Conservation (phyloP, 2,797 vertebrate genomes). For the Zenarchopterus dispar region DNA sequence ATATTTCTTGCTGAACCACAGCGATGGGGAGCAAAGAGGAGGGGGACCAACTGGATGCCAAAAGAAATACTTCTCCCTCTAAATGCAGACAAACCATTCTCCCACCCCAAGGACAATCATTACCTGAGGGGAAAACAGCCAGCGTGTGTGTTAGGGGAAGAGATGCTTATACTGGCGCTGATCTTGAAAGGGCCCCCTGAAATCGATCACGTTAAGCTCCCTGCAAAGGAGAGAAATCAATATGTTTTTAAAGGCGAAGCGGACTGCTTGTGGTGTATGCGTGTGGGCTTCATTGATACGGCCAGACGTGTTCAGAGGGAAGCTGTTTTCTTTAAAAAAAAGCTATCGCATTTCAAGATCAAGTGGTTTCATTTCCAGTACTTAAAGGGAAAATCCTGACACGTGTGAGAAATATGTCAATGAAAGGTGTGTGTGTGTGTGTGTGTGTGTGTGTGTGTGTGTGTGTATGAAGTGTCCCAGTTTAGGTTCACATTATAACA, state of each 20-base stretch:
- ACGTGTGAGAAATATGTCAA: slow-evolving; percentile 40
- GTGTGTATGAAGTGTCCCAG: slow-evolving; percentile 15
- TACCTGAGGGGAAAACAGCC: slow-evolving; percentile 77
- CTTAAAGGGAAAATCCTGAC: slow-evolving; percentile 44
- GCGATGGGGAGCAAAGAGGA: slow-evolving; percentile 42
- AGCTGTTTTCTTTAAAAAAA: slow-evolving; percentile 57
- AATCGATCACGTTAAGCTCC: slow-evolving; percentile 85
- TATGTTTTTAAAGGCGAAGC: slow-evolving; percentile 85
- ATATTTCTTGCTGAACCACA: slow-evolving; percentile 58
- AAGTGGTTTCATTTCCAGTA: slow-evolving; percentile 64
- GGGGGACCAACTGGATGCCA: slow-evolving; percentile 55
- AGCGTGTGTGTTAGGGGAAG: slow-evolving; percentile 75
- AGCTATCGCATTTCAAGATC: slow-evolving; percentile 67
- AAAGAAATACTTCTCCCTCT: slow-evolving; percentile 70
- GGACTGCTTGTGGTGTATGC: slow-evolving; percentile 71
- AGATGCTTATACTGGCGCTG: slow-evolving; percentile 81
- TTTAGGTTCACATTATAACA: slow-evolving; percentile 38
- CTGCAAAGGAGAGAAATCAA: slow-evolving; percentile 83
- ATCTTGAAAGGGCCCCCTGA: slow-evolving; percentile 83
- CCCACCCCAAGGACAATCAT: slow-evolving; percentile 82
- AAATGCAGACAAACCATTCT: slow-evolving; percentile 79
- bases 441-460: slow-evolving; percentile 6
- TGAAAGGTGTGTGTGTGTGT: not conserved
- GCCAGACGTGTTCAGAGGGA: slow-evolving; percentile 52
- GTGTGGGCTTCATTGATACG: slow-evolving; percentile 77